Percentiles rank a stretch among this genome's conserved stretches.
phyloP scores from a whole-genome alignment of 1,140 invertebrate genomes.

The Aporrectodea caliginosa region DNA sequence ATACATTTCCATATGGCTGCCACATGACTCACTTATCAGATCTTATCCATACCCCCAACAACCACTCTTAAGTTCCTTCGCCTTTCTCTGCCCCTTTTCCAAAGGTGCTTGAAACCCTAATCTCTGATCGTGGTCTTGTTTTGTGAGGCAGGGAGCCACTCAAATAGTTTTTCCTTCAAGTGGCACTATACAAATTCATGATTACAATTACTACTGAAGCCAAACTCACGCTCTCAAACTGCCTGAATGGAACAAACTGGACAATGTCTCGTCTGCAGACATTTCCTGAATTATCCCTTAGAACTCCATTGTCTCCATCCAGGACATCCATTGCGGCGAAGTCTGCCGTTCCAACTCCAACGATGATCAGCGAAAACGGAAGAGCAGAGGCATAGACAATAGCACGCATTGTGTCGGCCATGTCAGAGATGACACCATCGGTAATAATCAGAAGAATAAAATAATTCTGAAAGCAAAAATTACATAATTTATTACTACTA shows the following conservation, averaged over 20 bases:
- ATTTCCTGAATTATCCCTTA: conserved; percentile 28
- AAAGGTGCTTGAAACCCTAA: too few relatives aligned
- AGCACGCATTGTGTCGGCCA: conserved; percentile 50
- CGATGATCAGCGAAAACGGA: conserved; percentile 54
- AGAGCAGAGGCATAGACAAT: conserved; percentile 51
- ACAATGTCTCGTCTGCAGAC: conserved; percentile 35
- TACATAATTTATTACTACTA: not conserved
- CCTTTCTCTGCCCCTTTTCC: too few relatives aligned
- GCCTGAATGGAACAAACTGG: conserved; percentile 56
- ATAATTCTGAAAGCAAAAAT: conserved; percentile 50
- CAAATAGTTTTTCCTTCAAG: too few relatives aligned
- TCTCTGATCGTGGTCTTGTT: too few relatives aligned
- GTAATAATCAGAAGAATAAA: conserved; percentile 56
- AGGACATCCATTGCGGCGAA: conserved; percentile 40
- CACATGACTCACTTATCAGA: too few relatives aligned
- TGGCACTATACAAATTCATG: too few relatives aligned
- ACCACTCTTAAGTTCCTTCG: too few relatives aligned
- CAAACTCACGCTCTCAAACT: conserved; percentile 52
- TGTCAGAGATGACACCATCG: conserved; percentile 55
- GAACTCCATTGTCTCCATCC: conserved; percentile 29
- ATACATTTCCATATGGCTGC: too few relatives aligned
- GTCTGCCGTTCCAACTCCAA: conserved; percentile 53
- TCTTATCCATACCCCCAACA: too few relatives aligned
- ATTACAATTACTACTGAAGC: too few relatives aligned
- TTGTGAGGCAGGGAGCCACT: too few relatives aligned